Base-by-base conservation (phyloP, 2,888 invertebrate species). In the Caenorhabditis macrosperma region DNA sequence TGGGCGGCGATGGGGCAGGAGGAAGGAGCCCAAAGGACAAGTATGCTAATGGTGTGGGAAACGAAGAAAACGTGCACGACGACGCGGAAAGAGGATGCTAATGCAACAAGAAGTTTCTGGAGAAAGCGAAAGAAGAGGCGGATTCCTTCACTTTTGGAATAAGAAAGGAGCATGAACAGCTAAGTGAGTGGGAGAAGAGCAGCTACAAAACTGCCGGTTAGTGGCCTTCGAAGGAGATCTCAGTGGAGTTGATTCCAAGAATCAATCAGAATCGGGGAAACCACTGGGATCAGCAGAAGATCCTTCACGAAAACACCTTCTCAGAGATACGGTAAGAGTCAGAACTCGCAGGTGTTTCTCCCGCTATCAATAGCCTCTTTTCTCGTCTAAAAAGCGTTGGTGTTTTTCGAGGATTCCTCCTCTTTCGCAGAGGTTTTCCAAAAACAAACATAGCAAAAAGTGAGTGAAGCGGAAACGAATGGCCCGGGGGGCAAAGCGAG, bases 11-110 rank as follows among this genome's bases (percentile, higher is more conserved):
- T 15, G 30, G 12, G 10, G 35, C 22, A 57, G 35, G 20, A 28
- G 41, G 12, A 22, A 46, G 10, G 22, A 30, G 33, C 57, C 15
- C 33, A 63, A 55, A 71, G 61, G 61, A 24, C 61, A 71, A 55
- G 61, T 71, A 71, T 63, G 71, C 71, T 71, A 71, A 71, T 63
- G 71, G 61, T 71, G 71, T 61, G 71, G 38, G 71, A 61, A 46
- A n/a, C n/a, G n/a, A n/a, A 46, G 46, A 38, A 38, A 44, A 50
- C 41, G 46, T 52, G 61, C 33, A 33, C 60, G 68, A 54, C 10
- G n/a, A n/a, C n/a, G n/a, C n/a, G n/a, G 17, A 38, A 54, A 41
- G 20, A 63, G 30, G 61, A 63, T 71, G 71, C 71, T 71, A 71
- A 71, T 63, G 71, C 46, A 71, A 63, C 61, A 61, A 63, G 71